Conservation (phyloP, 37 sponge, comb jelly and placozoan genomes). For the Mnemiopsis leidyi region DNA sequence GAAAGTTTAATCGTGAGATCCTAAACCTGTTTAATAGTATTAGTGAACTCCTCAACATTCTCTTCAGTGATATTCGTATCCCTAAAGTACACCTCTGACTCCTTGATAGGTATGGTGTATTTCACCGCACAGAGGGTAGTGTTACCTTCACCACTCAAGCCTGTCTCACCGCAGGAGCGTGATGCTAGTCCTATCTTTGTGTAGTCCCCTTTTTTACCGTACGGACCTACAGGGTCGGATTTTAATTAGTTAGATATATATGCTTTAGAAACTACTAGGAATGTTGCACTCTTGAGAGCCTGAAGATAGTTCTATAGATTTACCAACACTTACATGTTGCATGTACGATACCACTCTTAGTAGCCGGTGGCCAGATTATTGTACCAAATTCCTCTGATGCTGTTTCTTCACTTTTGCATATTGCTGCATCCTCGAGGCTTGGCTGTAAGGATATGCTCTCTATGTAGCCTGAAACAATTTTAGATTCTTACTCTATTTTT, state of each 20-base stretch:
- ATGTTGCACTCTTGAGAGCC: background rate
- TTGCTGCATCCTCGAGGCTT: background rate
- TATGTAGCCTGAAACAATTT: background rate
- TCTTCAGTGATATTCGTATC: background rate
- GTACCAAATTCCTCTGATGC: background rate
- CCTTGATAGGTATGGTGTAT: background rate
- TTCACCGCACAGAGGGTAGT: background rate
- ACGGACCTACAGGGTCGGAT: background rate
- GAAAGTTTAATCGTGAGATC: no score
- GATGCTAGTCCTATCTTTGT: background rate
- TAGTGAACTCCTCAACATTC: background rate
- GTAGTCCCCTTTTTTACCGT: background rate
- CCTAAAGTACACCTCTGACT: background rate
- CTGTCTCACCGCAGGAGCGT: background rate
- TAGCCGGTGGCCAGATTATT: background rate
- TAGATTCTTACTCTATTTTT: no score
- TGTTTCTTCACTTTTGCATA: background rate
- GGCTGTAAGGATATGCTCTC: background rate
- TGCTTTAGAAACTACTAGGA: background rate
- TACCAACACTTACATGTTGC: background rate
- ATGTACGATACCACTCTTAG: background rate
- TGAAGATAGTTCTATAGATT: no score
- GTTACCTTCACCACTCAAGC: background rate
- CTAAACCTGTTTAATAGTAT: conserved; percentile 2
- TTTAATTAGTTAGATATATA: background rate